Evolutionary conservation across 2,113 vertebrate genomes (phyloP).

Genomic region (Corvus moneduloides): DNA sequence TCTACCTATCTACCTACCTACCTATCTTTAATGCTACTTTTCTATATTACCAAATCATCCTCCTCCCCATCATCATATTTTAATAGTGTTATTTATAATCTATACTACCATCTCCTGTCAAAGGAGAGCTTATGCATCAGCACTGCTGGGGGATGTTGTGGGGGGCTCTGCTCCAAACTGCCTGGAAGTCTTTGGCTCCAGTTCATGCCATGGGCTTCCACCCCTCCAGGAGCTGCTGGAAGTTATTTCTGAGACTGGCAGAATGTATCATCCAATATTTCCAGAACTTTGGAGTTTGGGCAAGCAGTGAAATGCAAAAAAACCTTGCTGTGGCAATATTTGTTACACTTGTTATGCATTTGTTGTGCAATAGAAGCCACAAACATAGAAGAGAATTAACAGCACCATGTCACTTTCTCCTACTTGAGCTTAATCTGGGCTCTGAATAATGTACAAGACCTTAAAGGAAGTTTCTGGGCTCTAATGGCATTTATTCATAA

Average conservation of each 20-base stretch:
- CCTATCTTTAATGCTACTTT: background rate
- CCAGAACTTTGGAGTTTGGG: background rate
- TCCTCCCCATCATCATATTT: background rate
- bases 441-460: background rate
- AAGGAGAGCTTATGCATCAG: background rate
- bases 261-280: background rate
- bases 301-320: background rate
- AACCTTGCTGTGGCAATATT: background rate
- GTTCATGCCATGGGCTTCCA: background rate
- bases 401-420: background rate
- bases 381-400: background rate
- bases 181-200: background rate
- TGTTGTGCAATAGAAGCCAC: background rate
- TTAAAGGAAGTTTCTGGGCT: background rate
- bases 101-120: background rate
- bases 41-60: background rate
- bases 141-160: rapidly evolving
- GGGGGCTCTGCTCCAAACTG: background rate
- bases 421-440: background rate
- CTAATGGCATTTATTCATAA: background rate
- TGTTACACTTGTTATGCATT: background rate
- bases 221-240: background rate
- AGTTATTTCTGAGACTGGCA: background rate
- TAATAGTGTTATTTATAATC: background rate
- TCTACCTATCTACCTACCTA: background rate